Evolutionary conservation across 2,888 invertebrate genomes (phyloP).

Genomic region (Torymus aiolomorphi): DNA sequence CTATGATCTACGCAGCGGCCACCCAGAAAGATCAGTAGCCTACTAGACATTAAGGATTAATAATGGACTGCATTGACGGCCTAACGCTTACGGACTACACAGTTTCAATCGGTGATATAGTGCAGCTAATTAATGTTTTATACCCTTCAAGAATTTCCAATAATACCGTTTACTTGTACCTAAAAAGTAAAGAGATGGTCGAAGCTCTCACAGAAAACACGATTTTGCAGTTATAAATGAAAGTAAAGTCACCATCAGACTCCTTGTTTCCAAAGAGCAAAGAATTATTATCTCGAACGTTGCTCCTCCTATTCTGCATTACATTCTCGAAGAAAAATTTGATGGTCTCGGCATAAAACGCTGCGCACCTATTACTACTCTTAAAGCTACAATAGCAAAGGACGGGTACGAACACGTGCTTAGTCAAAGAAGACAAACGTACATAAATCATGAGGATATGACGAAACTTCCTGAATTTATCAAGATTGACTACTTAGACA

Average conservation of each 20-base stretch:
- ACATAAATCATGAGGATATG: background rate
- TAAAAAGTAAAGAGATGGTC: too few relatives aligned
- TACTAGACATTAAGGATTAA: background rate
- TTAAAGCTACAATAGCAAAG: too few relatives aligned
- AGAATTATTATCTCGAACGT: constrained; percentile 16
- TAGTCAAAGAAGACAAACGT: background rate
- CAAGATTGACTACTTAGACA: background rate
- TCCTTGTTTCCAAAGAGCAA: background rate
- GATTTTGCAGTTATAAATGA: background rate
- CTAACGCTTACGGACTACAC: background rate
- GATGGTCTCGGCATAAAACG: too few relatives aligned
- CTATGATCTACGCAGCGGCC: background rate
- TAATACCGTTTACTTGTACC: background rate
- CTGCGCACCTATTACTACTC: too few relatives aligned
- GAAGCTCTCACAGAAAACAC: too few relatives aligned
- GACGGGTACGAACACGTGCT: too few relatives aligned
- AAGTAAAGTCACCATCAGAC: background rate
- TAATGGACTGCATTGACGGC: background rate
- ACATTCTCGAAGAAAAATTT: too few relatives aligned
- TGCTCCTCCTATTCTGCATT: constrained; percentile 2
- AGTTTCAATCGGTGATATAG: background rate
- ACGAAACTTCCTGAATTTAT: background rate
- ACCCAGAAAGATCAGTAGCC: background rate
- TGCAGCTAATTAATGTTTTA: background rate
- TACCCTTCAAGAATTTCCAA: background rate